phyloP scores from a whole-genome alignment of 2,113 vertebrate species.

The Melierax canorus region DNA sequence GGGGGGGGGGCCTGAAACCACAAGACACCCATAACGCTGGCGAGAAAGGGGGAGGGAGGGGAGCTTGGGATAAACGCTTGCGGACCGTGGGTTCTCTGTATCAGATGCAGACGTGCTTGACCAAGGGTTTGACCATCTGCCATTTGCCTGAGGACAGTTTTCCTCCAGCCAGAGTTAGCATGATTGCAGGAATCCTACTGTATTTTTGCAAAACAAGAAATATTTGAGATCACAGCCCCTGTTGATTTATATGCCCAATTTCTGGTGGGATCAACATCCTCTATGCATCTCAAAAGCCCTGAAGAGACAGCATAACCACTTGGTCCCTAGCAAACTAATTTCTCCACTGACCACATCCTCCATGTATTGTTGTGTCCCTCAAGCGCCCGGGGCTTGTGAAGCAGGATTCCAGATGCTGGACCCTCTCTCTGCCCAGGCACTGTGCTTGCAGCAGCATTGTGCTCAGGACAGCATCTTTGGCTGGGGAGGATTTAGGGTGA shows the following conservation, averaged over 20 bases:
- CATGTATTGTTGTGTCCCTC: background rate
- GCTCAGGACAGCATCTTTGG: background rate
- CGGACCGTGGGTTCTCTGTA: no score
- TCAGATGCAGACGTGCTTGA: no score
- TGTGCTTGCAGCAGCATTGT: background rate
- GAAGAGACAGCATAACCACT: background rate
- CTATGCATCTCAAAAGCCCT: background rate
- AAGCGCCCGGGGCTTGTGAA: background rate
- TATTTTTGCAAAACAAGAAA: background rate
- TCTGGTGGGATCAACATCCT: background rate
- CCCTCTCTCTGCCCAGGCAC: background rate
- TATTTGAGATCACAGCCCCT: background rate
- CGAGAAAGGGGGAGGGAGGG: no score
- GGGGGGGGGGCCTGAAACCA: no score
- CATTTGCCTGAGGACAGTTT: background rate
- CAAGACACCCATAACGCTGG: no score
- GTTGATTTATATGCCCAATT: background rate
- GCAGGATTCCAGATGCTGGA: conserved; percentile 26
- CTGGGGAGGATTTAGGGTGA: background rate
- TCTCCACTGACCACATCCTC: conserved; percentile 33
- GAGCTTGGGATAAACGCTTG: no score
- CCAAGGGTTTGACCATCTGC: no score
- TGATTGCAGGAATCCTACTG: background rate
- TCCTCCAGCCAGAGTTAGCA: background rate
- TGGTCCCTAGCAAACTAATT: background rate